Percentiles rank a stretch among this genome's conserved stretches.
Evolutionary conservation across 2,888 invertebrate species (phyloP).

Genomic region (Melieria crassipennis): DNA sequence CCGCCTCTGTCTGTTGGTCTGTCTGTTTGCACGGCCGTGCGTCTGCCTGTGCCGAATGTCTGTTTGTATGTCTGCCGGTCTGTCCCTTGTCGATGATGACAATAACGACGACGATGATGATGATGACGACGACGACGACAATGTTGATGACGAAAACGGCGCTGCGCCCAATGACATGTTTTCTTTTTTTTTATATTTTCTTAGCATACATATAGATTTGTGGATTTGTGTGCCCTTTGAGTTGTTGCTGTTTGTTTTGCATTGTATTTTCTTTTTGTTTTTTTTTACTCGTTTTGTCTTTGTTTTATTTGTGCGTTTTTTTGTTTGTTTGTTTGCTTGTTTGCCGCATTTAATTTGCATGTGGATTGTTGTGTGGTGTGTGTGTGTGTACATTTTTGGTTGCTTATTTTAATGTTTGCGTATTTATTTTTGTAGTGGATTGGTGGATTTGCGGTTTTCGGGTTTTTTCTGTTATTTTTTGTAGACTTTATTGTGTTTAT

Average conservation of each 20-base stretch:
- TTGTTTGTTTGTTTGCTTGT: slow-evolving; percentile 37
- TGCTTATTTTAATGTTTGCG: slow-evolving; percentile 53
- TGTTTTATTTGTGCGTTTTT: slow-evolving; percentile 19
- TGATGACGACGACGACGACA: no score
- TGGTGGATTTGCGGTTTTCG: no score
- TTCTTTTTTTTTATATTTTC: slow-evolving; percentile 3
- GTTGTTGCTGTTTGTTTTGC: no score
- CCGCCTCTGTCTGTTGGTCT: not conserved
- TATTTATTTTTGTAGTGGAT: slow-evolving; percentile 22
- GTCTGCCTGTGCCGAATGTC: not conserved
- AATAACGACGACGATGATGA: no score
- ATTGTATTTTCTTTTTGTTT: not conserved
- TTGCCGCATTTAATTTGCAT: slow-evolving; percentile 51
- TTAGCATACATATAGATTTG: slow-evolving; percentile 15
- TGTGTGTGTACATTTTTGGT: slow-evolving; percentile 33
- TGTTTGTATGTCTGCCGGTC: no score
- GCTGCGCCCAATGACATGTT: no score
- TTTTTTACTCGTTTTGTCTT: slow-evolving; percentile 4
- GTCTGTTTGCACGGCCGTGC: not conserved
- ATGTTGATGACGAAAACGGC: no score
- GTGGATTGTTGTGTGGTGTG: slow-evolving; percentile 38
- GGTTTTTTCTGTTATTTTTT: no score
- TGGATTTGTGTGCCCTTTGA: no score
- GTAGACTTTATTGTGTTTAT: no score
- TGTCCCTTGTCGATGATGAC: no score